phyloP scores from a whole-genome alignment of 2,888 invertebrate genomes.

The Apamea epomidion region DNA sequence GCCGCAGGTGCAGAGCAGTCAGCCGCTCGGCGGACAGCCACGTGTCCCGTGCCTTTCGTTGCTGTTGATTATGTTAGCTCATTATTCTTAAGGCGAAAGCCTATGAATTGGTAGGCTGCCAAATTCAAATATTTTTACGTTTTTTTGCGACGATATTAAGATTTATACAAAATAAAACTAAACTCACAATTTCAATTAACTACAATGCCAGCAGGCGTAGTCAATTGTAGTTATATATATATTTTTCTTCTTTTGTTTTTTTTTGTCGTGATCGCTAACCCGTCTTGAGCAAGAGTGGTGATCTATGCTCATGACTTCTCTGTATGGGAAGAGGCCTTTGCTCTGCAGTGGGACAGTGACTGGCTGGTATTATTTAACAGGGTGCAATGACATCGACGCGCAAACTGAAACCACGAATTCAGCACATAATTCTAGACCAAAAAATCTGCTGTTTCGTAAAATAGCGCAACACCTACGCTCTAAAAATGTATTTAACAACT shows the following conservation, averaged over 20 bases:
- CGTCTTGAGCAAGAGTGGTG: neutral
- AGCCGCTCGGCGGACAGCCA: slow-evolving; percentile 73
- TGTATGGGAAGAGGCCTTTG: neutral
- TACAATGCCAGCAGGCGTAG: too few species aligned
- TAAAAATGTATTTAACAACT: too few species aligned
- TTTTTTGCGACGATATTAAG: neutral
- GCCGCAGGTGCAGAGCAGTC: slow-evolving; percentile 74
- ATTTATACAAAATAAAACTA: too few species aligned
- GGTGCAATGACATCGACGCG: too few species aligned
- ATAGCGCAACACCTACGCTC: too few species aligned
- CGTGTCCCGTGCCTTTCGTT: slow-evolving; percentile 7
- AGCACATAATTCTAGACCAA: too few species aligned
- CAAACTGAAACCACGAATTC: too few species aligned
- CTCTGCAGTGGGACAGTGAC: neutral
- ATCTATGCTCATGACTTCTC: neutral
- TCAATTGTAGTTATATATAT: neutral
- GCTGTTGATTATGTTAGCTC: neutral
- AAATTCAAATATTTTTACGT: neutral
- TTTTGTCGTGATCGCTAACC: neutral
- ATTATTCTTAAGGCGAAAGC: neutral
- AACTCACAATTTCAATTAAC: too few species aligned
- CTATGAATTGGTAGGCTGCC: neutral
- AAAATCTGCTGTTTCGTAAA: too few species aligned
- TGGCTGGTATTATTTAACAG: neutral
- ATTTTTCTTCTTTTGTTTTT: too few species aligned